phyloP scores from a whole-genome alignment of 2,888 invertebrate genomes.

The Heliconius charithonia region DNA sequence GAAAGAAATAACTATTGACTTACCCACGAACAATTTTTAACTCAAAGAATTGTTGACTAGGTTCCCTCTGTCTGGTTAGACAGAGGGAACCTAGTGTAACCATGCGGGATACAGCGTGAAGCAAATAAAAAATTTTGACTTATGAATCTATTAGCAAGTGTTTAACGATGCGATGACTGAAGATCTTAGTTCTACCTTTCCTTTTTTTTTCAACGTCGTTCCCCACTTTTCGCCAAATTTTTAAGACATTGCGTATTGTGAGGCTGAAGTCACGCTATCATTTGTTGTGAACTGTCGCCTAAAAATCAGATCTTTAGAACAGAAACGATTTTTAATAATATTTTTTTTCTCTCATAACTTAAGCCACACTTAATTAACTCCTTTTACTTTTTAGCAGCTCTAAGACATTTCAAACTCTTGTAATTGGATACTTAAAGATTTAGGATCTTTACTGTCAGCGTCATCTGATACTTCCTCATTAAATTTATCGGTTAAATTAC shows the following conservation, averaged over 20 bases:
- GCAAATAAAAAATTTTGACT: not conserved
- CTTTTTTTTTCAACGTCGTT: too few relatives aligned
- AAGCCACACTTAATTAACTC: conserved; percentile 35
- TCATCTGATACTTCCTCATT: not conserved
- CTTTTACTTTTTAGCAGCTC: conserved; percentile 38
- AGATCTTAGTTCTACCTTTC: too few relatives aligned
- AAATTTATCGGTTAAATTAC: too few relatives aligned
- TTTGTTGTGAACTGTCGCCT: too few relatives aligned
- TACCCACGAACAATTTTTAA: not conserved
- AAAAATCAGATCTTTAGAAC: too few relatives aligned
- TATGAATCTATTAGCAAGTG: too few relatives aligned
- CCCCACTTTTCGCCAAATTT: too few relatives aligned
- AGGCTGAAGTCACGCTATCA: too few relatives aligned
- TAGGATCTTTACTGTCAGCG: not conserved
- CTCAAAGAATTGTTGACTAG: not conserved
- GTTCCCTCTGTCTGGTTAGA: not conserved
- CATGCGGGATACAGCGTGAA: not conserved
- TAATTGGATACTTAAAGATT: conserved; percentile 20
- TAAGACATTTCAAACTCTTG: conserved; percentile 27
- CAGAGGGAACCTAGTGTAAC: too few relatives aligned
- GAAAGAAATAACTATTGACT: not conserved
- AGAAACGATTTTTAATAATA: not conserved
- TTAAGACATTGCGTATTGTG: too few relatives aligned
- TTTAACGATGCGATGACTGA: too few relatives aligned
- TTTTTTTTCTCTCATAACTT: conserved; percentile 18